Evolutionary conservation across 2,797 vertebrate genomes (phyloP).

Genomic region (Lutjanus argentimaculatus): DNA sequence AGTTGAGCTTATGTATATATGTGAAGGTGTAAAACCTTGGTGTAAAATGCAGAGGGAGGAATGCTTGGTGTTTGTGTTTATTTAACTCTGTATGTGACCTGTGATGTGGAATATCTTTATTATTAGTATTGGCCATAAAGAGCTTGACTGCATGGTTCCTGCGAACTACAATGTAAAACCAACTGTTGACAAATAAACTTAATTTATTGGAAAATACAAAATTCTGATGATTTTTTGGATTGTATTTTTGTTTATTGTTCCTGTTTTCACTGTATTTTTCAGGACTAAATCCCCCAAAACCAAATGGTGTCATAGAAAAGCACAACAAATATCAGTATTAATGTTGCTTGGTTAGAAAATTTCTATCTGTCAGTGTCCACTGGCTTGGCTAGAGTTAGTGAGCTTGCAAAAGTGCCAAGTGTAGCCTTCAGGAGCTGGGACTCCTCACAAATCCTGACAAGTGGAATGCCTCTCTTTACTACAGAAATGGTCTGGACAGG

Average conservation of each 20-base stretch:
- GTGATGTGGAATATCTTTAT: conserved; percentile 90
- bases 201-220: conserved; percentile 85
- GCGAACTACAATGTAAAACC: conserved; percentile 79
- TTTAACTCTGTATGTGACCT: conserved; percentile 86
- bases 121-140: conserved; percentile 90
- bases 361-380: too few species aligned
- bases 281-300: too few species aligned
- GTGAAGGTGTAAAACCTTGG: conserved; percentile 75
- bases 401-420: too few species aligned
- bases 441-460: too few species aligned
- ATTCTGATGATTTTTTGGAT: too few species aligned
- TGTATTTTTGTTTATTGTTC: background rate
- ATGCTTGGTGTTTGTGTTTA: conserved; percentile 91
- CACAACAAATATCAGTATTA: too few species aligned
- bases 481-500: too few species aligned
- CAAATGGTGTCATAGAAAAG: too few species aligned
- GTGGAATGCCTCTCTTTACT: too few species aligned
- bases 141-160: conserved; percentile 96
- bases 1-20: conserved; percentile 94
- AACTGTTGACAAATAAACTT: conserved; percentile 92
- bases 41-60: conserved; percentile 83
- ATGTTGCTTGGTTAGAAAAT: too few species aligned
- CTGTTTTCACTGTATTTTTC: background rate
- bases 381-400: too few species aligned
- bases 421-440: too few species aligned